Base-by-base conservation (phyloP, 2,797 vertebrate species). In the Uromys caudimaculatus region DNA sequence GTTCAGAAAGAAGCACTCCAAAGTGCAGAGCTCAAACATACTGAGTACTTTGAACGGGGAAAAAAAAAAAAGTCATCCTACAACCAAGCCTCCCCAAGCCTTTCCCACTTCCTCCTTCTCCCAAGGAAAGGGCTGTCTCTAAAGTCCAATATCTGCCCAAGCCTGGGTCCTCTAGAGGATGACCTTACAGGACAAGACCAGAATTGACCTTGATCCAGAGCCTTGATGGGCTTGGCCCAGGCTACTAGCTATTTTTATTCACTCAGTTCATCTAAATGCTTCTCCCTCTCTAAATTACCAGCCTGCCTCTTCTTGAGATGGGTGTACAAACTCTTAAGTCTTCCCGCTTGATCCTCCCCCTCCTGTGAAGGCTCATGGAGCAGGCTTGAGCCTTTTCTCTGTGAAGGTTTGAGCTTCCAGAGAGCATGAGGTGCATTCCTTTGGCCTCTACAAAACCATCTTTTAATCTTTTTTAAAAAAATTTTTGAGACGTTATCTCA, bases 1-100 rank as follows among this genome's bases (percentile, higher is more conserved):
- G 50, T 56, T 56, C 29, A 38, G 47, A 91, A 76, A 88, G 69
- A 50, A 76, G 50, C 73, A 75, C 76, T 92, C 76, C 83, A 64
- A 87, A 91, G 89, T 47, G n/a, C 17, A 58, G n/a, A 29, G 21
- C 89, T 95, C 50, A 41, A 21, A 75, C 83, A 88, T 1, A 7
- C 56, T 91, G 89, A 91, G 47, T 41, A 88, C 76, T 95, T 95
- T 87, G 89, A 95, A 73, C 35, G 78, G 41, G 56, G 78, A 87
- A 71, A 62, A 82, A 52, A 71, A 89, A 94, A 75, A 83, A 77
- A 84, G 52, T 41, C 23, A 62, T 8, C 29, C 35, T 21, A 44
- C 9, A 60, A 52, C 73, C 27, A 17, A 62, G 64, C 47, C 47
- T 78, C 24, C 21, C 44, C 14, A n/a, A 41, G 17, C 47, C 54